Conservation (phyloP, 2,888 invertebrate genomes). For the Mimumesa dahlbomi region DNA sequence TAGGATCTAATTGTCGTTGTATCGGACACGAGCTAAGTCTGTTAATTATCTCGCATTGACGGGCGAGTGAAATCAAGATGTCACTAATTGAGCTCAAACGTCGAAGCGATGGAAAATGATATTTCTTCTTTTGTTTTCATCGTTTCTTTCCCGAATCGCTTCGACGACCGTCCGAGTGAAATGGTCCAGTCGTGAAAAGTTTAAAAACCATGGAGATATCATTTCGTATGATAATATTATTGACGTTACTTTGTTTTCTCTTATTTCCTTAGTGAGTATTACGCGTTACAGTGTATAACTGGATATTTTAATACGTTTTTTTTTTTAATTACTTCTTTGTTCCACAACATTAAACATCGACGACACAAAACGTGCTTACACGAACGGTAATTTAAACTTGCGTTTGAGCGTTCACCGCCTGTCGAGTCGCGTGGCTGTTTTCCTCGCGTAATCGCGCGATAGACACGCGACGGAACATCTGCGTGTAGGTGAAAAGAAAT, state of each 20-base stretch:
- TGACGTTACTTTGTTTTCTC: slow-evolving; percentile 23
- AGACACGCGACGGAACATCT: background rate
- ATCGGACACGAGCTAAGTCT: slow-evolving; percentile 35
- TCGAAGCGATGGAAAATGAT: slow-evolving; percentile 10
- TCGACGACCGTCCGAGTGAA: slow-evolving; percentile 37
- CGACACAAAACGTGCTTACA: slow-evolving; percentile 33
- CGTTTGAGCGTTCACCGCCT: slow-evolving; percentile 32
- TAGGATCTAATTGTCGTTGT: background rate
- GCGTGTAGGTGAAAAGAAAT: background rate
- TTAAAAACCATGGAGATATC: slow-evolving; percentile 25
- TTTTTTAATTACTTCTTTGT: too few relatives aligned
- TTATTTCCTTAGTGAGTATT: slow-evolving; percentile 34
- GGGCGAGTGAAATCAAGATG: slow-evolving; percentile 23
- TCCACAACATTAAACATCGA: slow-evolving; percentile 46
- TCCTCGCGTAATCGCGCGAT: background rate
- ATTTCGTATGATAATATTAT: slow-evolving; percentile 31
- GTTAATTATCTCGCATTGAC: slow-evolving; percentile 1
- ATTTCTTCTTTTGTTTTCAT: too few relatives aligned
- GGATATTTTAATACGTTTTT: slow-evolving; percentile 36
- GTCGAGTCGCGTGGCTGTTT: slow-evolving; percentile 10
- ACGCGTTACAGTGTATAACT: slow-evolving; percentile 35
- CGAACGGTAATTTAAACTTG: slow-evolving; percentile 20
- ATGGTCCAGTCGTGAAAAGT: slow-evolving; percentile 38
- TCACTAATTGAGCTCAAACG: slow-evolving; percentile 35
- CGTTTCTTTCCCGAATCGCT: background rate